Evolutionary conservation across 2,113 vertebrate species (phyloP).

Genomic region (Hepsetus odoe): DNA sequence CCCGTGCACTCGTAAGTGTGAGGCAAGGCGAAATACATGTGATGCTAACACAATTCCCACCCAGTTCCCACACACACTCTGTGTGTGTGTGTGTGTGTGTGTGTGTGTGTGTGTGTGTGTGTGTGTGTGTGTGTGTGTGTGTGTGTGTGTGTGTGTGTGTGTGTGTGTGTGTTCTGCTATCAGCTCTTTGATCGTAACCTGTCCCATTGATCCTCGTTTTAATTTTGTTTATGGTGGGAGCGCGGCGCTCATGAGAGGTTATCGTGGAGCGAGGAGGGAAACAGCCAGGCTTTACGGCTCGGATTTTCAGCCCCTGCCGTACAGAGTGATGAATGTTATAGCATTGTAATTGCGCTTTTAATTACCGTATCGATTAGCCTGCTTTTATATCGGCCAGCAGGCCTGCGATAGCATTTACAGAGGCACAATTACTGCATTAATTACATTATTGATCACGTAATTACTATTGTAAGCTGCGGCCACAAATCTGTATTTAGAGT

Average conservation of each 20-base stretch:
- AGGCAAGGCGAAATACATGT: neutral
- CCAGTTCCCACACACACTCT: no score
- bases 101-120: constrained; percentile 18
- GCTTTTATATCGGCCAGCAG: constrained; percentile 16
- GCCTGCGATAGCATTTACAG: constrained; percentile 34
- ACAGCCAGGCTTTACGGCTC: neutral
- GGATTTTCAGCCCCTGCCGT: constrained; percentile 1
- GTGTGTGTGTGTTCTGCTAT: constrained; percentile 11
- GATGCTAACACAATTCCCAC: neutral
- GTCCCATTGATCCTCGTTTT: constrained; percentile 33
- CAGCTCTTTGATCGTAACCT: neutral
- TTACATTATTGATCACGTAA: constrained; percentile 49
- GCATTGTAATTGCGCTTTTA: constrained; percentile 43
- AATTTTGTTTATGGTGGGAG: constrained; percentile 24
- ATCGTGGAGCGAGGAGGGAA: neutral
- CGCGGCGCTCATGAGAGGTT: neutral
- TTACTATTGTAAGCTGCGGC: constrained; percentile 17
- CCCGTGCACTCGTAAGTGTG: constrained; percentile 85
- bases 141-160: neutral
- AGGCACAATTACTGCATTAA: constrained; percentile 42
- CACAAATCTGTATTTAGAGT: neutral
- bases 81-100: constrained; percentile 18
- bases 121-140: constrained; percentile 19
- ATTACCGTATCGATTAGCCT: constrained; percentile 52
- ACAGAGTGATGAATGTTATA: constrained; percentile 32